Conservation (phyloP, 1,140 invertebrate genomes). For the Berghia stephanieae region DNA sequence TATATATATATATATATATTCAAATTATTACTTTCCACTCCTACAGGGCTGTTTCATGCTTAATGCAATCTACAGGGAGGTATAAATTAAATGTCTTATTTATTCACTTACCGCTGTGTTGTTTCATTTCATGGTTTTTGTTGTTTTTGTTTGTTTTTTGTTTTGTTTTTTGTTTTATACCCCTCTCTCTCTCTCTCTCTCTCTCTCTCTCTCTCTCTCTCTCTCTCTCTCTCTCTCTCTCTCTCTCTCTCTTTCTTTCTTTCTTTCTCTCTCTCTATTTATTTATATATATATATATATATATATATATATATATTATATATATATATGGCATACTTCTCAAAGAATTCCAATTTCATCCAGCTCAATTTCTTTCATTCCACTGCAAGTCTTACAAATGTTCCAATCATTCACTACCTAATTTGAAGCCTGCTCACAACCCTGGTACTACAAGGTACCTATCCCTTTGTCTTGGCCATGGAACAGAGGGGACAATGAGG, state of each 20-base stretch:
- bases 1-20: not conserved
- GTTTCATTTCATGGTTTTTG: not conserved
- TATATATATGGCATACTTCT: no score
- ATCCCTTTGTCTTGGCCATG: no score
- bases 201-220: constrained; percentile 15
- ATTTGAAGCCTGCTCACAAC: no score
- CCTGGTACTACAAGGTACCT: no score
- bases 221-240: not conserved
- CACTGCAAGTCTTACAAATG: constrained; percentile 89
- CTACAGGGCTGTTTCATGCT: not conserved
- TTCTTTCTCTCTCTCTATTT: not conserved
- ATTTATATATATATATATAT: not conserved
- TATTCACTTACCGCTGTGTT: not conserved
- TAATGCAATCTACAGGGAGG: not conserved
- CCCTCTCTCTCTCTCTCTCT: constrained; percentile 5
- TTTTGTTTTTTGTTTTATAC: not conserved
- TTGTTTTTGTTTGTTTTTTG: not conserved
- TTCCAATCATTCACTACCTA: no score
- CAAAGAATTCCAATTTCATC: not conserved
- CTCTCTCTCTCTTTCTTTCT: not conserved
- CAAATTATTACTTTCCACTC: not conserved
- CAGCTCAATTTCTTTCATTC: constrained; percentile 32
- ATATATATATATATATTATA: not conserved
- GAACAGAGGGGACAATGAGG: no score
- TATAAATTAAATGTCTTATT: not conserved